These are phyloP conservation scores for Mandrillus leucophaeus DNA, from an alignment of 2,113 vertebrate species.

Conservation along the genomic window DNA sequence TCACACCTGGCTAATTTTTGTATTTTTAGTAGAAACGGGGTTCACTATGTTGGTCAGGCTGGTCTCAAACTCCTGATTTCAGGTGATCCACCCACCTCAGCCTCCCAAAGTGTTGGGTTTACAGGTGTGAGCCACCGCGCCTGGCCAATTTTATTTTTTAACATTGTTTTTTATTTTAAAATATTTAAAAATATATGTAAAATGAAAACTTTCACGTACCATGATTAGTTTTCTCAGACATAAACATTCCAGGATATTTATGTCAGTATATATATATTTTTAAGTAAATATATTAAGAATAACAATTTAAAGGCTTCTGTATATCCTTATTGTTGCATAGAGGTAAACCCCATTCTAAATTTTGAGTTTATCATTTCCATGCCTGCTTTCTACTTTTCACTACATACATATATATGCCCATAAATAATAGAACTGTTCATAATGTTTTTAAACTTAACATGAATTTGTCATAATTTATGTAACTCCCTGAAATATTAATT, in stretches of 20 bases:
- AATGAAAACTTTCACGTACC: background rate
- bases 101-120: no score
- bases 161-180: background rate
- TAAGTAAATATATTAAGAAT: background rate
- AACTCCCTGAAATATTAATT: background rate
- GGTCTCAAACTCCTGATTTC: no score
- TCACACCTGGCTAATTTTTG: no score
- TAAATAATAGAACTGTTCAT: background rate
- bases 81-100: no score
- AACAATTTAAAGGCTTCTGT: background rate
- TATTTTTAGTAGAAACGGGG: no score
- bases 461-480: background rate
- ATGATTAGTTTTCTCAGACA: background rate
- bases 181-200: background rate
- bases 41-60: no score
- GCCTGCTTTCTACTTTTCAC: background rate
- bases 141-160: background rate
- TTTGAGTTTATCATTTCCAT: background rate
- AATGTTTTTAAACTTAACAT: background rate
- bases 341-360: background rate
- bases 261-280: background rate
- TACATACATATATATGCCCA: background rate
- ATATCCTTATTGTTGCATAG: background rate
- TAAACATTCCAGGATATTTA: background rate
- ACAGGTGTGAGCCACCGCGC: no score